phyloP scores from a whole-genome alignment of 2,888 invertebrate species.

The Stenodema calcarata region DNA sequence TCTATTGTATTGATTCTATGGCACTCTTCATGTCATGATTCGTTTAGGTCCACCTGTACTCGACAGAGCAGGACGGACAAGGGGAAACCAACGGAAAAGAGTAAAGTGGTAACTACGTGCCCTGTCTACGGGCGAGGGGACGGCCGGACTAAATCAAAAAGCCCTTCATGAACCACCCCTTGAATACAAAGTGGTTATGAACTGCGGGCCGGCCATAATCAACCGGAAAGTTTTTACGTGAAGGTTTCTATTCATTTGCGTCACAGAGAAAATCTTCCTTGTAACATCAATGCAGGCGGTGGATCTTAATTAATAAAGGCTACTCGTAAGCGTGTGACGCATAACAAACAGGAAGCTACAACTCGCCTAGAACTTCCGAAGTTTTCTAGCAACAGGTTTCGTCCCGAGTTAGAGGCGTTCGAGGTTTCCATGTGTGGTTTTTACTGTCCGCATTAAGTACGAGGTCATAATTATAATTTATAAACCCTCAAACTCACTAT shows the following conservation, averaged over 20 bases:
- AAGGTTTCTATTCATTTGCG: not conserved
- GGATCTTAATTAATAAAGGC: not conserved
- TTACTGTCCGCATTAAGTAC: too few species aligned
- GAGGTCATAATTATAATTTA: too few species aligned
- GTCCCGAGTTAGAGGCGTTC: not conserved
- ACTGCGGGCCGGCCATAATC: not conserved
- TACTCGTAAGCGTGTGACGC: not conserved
- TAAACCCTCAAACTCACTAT: too few species aligned
- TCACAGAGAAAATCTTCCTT: not conserved
- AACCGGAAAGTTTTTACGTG: not conserved
- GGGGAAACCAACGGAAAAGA: not conserved
- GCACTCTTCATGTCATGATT: not conserved
- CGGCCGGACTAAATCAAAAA: not conserved
- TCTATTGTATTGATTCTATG: not conserved
- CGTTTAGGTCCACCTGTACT: not conserved
- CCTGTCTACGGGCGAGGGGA: not conserved
- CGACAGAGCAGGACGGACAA: not conserved
- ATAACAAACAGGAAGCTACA: not conserved
- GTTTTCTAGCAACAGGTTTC: not conserved
- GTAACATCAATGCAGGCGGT: not conserved
- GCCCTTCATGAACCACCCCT: not conserved
- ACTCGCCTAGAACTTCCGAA: not conserved
- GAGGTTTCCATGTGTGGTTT: not conserved
- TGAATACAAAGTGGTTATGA: slow-evolving; percentile 2
- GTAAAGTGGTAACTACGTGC: not conserved